Percentiles rank a stretch among this genome's conserved stretches.
These are phyloP conservation scores for Sarcophaga peregrina DNA, from an alignment of 1,140 invertebrate genomes.

Conservation along the genomic window DNA sequence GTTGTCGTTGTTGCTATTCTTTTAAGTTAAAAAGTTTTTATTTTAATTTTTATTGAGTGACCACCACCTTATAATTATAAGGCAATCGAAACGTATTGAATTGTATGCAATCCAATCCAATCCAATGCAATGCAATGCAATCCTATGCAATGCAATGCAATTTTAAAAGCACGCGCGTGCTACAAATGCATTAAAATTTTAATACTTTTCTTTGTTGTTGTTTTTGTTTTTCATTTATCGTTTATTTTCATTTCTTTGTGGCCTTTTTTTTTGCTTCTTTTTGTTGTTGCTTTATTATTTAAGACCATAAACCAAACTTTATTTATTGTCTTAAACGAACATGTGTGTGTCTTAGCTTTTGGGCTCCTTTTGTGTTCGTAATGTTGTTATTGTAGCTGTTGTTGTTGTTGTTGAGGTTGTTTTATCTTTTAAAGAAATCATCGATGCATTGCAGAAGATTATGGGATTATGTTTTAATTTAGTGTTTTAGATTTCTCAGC, in stretches of 20 bases:
- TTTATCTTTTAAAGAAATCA: too few relatives aligned
- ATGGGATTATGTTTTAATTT: slow-evolving; percentile 23
- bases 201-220: background rate
- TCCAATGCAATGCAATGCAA: background rate
- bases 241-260: background rate
- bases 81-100: background rate
- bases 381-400: too few relatives aligned
- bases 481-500: slow-evolving; percentile 1
- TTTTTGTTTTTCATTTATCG: background rate
- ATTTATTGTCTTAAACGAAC: too few relatives aligned
- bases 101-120: background rate
- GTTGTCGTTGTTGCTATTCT: too few relatives aligned
- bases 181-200: slow-evolving; percentile 24
- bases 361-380: too few relatives aligned
- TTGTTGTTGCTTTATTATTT: background rate
- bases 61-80: slow-evolving; percentile 24
- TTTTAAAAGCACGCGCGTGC: slow-evolving; percentile 1
- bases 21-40: too few relatives aligned
- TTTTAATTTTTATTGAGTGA: slow-evolving; percentile 11
- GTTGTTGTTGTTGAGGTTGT: too few relatives aligned
- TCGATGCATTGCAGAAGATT: too few relatives aligned
- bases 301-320: background rate
- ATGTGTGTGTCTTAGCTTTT: too few relatives aligned
- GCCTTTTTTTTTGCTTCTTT: background rate
- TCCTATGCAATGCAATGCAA: background rate